phyloP scores from a whole-genome alignment of 2,888 invertebrate genomes.

The Cephus nigrinus region DNA sequence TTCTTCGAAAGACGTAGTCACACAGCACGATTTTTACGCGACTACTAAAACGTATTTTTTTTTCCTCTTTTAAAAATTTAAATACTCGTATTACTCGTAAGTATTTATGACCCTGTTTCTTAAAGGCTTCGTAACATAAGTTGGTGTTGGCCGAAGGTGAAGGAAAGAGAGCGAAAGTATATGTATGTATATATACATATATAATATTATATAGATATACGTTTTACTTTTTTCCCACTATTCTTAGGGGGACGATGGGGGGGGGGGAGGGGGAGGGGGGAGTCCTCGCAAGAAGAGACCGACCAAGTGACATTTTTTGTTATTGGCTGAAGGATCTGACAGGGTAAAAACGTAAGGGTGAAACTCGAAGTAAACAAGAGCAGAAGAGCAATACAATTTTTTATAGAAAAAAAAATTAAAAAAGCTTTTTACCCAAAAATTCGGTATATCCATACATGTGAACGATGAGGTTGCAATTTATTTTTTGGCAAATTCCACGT shows the following conservation, averaged over 20 bases:
- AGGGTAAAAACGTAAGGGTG: not conserved
- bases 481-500: too few relatives aligned
- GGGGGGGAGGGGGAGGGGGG: not conserved
- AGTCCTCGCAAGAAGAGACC: slow-evolving; percentile 11
- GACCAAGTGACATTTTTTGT: not conserved
- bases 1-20: slow-evolving; percentile 19
- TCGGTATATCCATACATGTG: too few relatives aligned
- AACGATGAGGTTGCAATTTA: too few relatives aligned
- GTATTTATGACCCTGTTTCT: slow-evolving; percentile 60
- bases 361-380: not conserved
- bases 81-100: slow-evolving; percentile 59
- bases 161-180: slow-evolving; percentile 17
- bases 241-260: slow-evolving; percentile 1
- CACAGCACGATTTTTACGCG: slow-evolving; percentile 12
- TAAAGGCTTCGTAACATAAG: slow-evolving; percentile 62
- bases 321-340: not conserved
- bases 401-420: not conserved
- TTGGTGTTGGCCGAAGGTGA: slow-evolving; percentile 49
- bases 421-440: too few relatives aligned
- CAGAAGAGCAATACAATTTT: not conserved
- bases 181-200: not conserved
- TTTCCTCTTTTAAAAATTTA: slow-evolving; percentile 28
- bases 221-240: not conserved
- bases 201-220: not conserved
- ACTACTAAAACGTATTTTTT: slow-evolving; percentile 17